A percentile compares a stretch with the other conserved stretches of the same genome.
These are phyloP conservation scores for Agonopterix arenella DNA, from an alignment of 2,888 invertebrate species.

Conservation along the genomic window DNA sequence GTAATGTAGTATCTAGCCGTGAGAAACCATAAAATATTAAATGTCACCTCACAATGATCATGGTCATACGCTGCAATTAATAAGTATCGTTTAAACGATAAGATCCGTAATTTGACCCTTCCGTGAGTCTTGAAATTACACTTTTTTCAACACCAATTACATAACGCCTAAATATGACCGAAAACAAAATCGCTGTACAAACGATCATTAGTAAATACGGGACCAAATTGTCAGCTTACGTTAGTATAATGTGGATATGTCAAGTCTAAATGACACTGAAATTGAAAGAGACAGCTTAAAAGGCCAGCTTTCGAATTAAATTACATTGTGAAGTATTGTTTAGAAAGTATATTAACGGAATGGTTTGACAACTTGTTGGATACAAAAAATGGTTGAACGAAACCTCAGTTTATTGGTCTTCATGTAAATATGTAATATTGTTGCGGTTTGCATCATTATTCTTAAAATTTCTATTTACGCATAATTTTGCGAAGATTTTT, in stretches of 20 bases:
- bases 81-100: conserved; percentile 63
- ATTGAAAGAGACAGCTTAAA: too few relatives aligned
- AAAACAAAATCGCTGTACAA: conserved; percentile 44
- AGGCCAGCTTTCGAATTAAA: too few relatives aligned
- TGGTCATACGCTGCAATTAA: conserved; percentile 48
- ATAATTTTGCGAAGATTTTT: too few relatives aligned
- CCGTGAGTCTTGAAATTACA: conserved; percentile 59
- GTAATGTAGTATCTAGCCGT: conserved; percentile 19
- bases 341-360: too few relatives aligned
- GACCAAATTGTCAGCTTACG: conserved; percentile 23
- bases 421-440: too few relatives aligned
- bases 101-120: conserved; percentile 43
- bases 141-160: conserved; percentile 64
- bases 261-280: conserved; percentile 1
- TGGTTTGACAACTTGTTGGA: too few relatives aligned
- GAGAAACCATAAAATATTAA: conserved; percentile 54
- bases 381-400: conserved; percentile 16
- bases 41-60: conserved; percentile 56
- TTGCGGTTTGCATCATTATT: too few relatives aligned
- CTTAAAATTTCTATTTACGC: too few relatives aligned
- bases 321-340: too few relatives aligned
- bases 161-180: conserved; percentile 49
- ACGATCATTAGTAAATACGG: conserved; percentile 34
- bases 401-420: not conserved
- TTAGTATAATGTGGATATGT: conserved; percentile 30